phyloP scores from a whole-genome alignment of 2,113 vertebrate genomes.

The Lophotis ruficrista region DNA sequence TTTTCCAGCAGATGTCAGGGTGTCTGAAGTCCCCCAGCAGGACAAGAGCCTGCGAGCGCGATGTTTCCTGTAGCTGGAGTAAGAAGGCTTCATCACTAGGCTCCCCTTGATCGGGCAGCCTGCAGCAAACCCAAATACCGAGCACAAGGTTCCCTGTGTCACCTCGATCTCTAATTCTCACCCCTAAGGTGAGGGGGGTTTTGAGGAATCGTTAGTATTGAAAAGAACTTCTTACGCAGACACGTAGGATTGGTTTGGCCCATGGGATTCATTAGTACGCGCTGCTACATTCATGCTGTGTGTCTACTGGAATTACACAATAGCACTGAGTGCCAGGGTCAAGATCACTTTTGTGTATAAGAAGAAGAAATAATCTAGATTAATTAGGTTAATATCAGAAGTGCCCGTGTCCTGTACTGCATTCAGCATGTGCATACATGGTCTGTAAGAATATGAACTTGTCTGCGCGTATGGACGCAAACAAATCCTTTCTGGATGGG shows the following conservation, averaged over 20 bases:
- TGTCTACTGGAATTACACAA: neutral
- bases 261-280: neutral
- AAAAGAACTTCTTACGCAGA: neutral
- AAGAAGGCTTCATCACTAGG: too few species aligned
- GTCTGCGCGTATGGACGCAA: neutral
- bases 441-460: neutral
- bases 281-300: neutral
- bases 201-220: neutral
- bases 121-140: too few species aligned
- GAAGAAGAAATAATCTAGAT: neutral
- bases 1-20: too few species aligned
- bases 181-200: neutral
- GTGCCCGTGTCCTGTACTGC: neutral
- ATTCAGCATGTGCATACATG: neutral
- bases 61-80: too few species aligned
- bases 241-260: neutral
- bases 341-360: neutral
- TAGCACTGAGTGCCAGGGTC: neutral
- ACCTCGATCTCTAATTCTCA: too few species aligned
- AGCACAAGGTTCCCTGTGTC: too few species aligned
- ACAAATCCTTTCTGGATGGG: neutral
- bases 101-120: too few species aligned
- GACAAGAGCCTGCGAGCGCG: too few species aligned
- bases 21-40: too few species aligned
- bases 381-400: conserved; percentile 8